Evolutionary conservation across 1,140 invertebrate species (phyloP).

Genomic region (Colletes gigas): DNA sequence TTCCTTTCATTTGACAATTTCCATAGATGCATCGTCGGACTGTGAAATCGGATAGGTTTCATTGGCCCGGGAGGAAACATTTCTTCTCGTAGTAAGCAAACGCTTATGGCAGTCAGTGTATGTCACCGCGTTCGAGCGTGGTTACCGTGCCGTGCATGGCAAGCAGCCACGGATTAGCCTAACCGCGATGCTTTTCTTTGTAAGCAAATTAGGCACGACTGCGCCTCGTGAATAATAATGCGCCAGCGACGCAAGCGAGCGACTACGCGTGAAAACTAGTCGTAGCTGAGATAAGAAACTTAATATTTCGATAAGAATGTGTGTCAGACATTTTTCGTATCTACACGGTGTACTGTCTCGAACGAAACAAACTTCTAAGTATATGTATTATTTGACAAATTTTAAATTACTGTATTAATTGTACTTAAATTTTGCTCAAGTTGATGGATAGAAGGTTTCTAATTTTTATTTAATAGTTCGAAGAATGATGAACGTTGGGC

Average conservation of each 20-base stretch:
- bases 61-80: not conserved
- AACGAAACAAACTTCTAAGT: no score
- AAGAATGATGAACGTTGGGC: no score
- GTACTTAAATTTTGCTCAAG: no score
- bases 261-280: not conserved
- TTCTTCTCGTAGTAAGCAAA: not conserved
- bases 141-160: slow-evolving; percentile 33
- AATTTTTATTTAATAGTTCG: no score
- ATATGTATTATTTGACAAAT: no score
- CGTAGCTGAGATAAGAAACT: not conserved
- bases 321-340: not conserved
- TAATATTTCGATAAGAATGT: slow-evolving; percentile 11
- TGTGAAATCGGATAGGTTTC: slow-evolving; percentile 4
- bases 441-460: no score
- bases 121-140: slow-evolving; percentile 1
- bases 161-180: slow-evolving; percentile 38
- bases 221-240: slow-evolving; percentile 33
- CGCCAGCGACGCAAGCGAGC: not conserved
- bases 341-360: not conserved
- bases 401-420: no score
- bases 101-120: not conserved
- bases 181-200: slow-evolving; percentile 42
- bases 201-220: slow-evolving; percentile 48
- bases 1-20: not conserved
- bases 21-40: not conserved